Evolutionary conservation across 2,888 invertebrate genomes (phyloP).

Genomic region (Neoascia interrupta): DNA sequence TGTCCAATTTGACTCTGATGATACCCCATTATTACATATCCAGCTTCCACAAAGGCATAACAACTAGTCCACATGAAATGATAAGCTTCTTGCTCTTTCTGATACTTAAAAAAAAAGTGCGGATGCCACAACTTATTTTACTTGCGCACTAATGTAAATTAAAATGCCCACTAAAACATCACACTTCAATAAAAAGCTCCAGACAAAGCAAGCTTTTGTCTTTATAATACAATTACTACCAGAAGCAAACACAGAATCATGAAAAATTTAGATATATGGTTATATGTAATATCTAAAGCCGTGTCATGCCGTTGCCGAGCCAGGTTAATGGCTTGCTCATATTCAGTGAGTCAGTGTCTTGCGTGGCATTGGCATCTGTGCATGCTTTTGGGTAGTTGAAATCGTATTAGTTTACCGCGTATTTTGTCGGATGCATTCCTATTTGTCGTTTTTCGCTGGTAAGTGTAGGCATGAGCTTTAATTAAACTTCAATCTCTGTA

Average conservation of each 20-base stretch:
- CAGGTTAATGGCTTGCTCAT: conserved; percentile 45
- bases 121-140: conserved; percentile 31
- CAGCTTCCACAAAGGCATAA: too few relatives aligned
- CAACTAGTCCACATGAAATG: conserved; percentile 9
- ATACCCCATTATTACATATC: too few relatives aligned
- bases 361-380: conserved; percentile 30
- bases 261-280: neutral
- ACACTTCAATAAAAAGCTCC: conserved; percentile 44
- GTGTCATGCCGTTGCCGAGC: conserved; percentile 2
- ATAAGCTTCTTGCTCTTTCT: conserved; percentile 26
- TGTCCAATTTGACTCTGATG: too few relatives aligned
- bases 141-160: conserved; percentile 10
- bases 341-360: conserved; percentile 62
- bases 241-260: conserved; percentile 14
- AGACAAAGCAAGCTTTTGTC: conserved; percentile 45
- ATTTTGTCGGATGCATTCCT: too few relatives aligned
- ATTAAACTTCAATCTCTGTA: conserved; percentile 62
- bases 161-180: conserved; percentile 2
- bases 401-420: too few relatives aligned
- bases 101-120: conserved; percentile 1
- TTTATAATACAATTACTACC: conserved; percentile 12
- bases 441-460: too few relatives aligned
- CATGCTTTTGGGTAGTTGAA: conserved; percentile 19
- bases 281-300: conserved; percentile 26
- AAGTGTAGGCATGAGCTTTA: conserved; percentile 58